Base-by-base conservation (phyloP, 1,140 invertebrate species). In the Scaptodrosophila lebanonensis region DNA sequence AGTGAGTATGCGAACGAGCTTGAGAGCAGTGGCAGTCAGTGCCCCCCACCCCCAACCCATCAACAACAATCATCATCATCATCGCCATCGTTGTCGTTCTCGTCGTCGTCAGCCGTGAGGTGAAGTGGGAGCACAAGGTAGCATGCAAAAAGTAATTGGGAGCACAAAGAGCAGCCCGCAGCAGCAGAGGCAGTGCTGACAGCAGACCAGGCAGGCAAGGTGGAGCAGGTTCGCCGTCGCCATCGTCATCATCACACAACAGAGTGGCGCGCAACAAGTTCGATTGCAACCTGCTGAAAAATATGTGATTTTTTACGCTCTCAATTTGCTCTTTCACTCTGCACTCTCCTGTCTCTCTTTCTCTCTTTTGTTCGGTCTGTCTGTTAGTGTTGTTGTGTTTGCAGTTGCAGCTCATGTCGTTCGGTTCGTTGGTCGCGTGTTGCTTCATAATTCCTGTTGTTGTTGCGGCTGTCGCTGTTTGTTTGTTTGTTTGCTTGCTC, bases 101-200 rank as follows among this genome's bases (percentile, higher is more conserved):
- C n/a, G n/a, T n/a, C n/a, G n/a, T n/a, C n/a, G n/a, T n/a, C n/a
- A n/a, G n/a, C n/a, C n/a, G 60, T 69, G 66, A 59, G 71, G 71
- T 75, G 66, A 75, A 75, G 71, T 75, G 71, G 71, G 71, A 66
- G 71, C 71, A 70, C 71, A 76, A 76, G 72, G 71, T 76, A 76
- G 62, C 72, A 76, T 76, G 71, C 71, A 77, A 76, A 76, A 76
- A 77, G 72, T 77, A 77, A 76, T 76, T 76, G 72, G 72, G 72
- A 77, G 71, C 71, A 76, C 71, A 76, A 76, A 76, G 71, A 76
- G 71, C 73, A 77, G 66, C 50, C 39, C 58, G 32, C 47, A 48
- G 32, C 47, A 43, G 17, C 32, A 64, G 17, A 32, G 57, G 43
- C 40, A 68, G 44, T 33, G 8, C 11, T 16, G 38, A 25, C 63